Evolutionary conservation across 2,888 invertebrate species (phyloP).

Genomic region (Amphimallon solstitiale): DNA sequence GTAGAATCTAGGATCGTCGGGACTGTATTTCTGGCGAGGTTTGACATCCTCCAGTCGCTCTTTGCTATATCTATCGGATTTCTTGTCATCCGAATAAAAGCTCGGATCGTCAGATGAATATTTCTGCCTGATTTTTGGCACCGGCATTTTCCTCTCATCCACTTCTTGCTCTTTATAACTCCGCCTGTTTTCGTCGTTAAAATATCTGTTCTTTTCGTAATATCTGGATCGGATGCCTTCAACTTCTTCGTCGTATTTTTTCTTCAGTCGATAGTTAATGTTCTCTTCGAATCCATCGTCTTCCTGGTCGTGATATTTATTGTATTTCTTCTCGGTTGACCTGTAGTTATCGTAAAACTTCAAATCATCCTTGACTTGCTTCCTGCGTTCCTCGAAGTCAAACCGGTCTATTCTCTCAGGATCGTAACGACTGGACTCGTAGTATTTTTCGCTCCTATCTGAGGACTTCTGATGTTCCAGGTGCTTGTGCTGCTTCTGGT

Average conservation of each 20-base stretch:
- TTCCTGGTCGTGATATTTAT: constrained; percentile 43
- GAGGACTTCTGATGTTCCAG: constrained; percentile 53
- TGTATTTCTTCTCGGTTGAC: constrained; percentile 32
- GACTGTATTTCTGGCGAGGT: constrained; percentile 41
- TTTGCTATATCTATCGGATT: constrained; percentile 15
- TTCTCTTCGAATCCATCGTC: constrained; percentile 58
- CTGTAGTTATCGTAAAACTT: constrained; percentile 33
- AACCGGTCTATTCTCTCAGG: constrained; percentile 26
- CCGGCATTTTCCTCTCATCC: constrained; percentile 50
- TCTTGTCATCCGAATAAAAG: constrained; percentile 45
- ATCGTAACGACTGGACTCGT: constrained; percentile 17
- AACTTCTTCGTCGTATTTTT: constrained; percentile 34
- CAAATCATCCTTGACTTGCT: constrained; percentile 37
- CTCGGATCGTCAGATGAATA: constrained; percentile 47
- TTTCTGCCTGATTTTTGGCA: constrained; percentile 54
- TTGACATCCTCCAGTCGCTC: constrained; percentile 35
- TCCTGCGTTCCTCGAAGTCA: constrained; percentile 45
- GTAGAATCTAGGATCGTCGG: constrained; percentile 51
- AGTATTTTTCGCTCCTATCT: constrained; percentile 41
- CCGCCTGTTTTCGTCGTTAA: constrained; percentile 48
- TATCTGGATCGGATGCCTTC: constrained; percentile 8
- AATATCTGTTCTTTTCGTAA: constrained; percentile 27
- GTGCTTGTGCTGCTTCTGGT: constrained; percentile 34
- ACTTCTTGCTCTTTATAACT: constrained; percentile 44
- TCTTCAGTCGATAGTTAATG: constrained; percentile 47